Percentiles rank a stretch among this genome's conserved stretches.
These are phyloP conservation scores for Fregetta grallaria DNA, from an alignment of 2,113 vertebrate genomes.

Conservation along the genomic window DNA sequence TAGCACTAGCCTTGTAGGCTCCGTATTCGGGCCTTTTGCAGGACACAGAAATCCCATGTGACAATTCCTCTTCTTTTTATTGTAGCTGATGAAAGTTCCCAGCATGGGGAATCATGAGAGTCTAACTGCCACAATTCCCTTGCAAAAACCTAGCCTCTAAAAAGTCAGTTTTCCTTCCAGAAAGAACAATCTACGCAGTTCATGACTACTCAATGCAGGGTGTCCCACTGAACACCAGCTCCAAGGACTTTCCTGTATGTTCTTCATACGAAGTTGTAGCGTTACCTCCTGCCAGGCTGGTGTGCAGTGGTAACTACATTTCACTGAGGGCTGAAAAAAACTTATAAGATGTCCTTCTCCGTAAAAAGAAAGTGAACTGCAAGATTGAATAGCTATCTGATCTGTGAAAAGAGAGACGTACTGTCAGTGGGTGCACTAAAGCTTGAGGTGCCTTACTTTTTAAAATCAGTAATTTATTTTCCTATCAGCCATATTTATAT, in stretches of 20 bases:
- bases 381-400: not conserved
- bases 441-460: not conserved
- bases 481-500: not conserved
- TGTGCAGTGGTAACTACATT: not conserved
- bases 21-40: not conserved
- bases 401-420: not conserved
- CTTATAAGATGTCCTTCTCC: not conserved
- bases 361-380: not conserved
- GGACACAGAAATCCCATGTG: not conserved
- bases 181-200: not conserved
- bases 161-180: not conserved
- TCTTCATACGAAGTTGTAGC: not conserved
- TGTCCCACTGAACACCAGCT: not conserved
- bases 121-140: not conserved
- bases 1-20: not conserved
- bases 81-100: slow-evolving; percentile 43
- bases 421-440: not conserved
- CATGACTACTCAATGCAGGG: not conserved
- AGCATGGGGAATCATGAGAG: not conserved
- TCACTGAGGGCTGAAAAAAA: not conserved
- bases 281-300: not conserved
- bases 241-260: not conserved
- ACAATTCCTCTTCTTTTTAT: slow-evolving; percentile 41
- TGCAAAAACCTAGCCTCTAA: not conserved
- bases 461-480: not conserved